phyloP scores from a whole-genome alignment of 2,113 vertebrate species.

The Semnopithecus entellus region DNA sequence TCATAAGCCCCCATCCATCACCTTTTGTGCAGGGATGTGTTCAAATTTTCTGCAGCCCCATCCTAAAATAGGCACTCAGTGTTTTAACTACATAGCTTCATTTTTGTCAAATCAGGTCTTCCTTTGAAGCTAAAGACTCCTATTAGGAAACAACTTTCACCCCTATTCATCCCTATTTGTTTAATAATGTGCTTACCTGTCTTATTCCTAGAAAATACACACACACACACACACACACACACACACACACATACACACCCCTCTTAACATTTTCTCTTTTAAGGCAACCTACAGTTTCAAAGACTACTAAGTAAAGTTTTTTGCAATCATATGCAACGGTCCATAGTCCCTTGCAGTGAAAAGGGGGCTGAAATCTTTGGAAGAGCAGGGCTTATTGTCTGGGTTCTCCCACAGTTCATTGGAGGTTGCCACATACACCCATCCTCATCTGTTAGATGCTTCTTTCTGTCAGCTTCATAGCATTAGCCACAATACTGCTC shows the following conservation, averaged over 20 bases:
- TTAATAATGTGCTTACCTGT: neutral
- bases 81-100: neutral
- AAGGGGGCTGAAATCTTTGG: neutral
- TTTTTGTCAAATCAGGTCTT: neutral
- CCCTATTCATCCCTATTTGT: neutral
- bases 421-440: too few species aligned
- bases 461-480: neutral
- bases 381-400: neutral
- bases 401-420: neutral
- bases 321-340: neutral
- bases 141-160: neutral
- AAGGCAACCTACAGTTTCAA: neutral
- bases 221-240: neutral
- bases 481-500: neutral
- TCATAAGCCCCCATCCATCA: neutral
- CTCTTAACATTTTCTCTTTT: neutral
- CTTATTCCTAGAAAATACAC: neutral
- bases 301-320: neutral
- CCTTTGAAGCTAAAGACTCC: neutral
- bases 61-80: neutral
- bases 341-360: neutral
- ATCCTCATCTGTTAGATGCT: neutral
- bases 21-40: neutral
- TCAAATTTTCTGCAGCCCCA: neutral
- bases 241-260: neutral